Evolutionary conservation across 1,140 invertebrate species (phyloP).

Genomic region (Trichomalopsis sarcophagae): DNA sequence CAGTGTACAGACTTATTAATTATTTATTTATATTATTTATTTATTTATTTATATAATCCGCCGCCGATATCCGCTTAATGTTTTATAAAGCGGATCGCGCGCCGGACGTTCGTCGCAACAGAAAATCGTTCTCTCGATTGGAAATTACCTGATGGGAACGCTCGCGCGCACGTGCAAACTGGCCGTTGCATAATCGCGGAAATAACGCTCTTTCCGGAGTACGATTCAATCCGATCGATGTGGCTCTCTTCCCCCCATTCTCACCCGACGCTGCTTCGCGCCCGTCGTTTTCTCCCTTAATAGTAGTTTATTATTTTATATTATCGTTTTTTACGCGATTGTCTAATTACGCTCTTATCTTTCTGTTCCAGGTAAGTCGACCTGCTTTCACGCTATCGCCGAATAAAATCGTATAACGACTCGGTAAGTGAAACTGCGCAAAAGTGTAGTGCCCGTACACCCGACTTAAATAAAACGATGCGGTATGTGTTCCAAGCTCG

Average conservation of each 20-base stretch:
- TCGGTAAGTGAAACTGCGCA: neutral
- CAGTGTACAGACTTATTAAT: neutral
- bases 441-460: no score
- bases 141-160: slow-evolving; percentile 41
- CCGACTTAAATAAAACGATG: no score
- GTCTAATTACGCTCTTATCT: neutral
- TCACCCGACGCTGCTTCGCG: neutral
- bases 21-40: slow-evolving; percentile 25
- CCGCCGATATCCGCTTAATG: slow-evolving; percentile 1
- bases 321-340: neutral
- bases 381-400: neutral
- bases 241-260: neutral
- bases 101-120: slow-evolving; percentile 14
- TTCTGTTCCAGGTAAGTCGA: slow-evolving; percentile 28
- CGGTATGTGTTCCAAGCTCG: no score
- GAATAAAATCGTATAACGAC: neutral
- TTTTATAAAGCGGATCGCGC: slow-evolving; percentile 35
- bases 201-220: slow-evolving; percentile 49
- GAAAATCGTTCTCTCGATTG: slow-evolving; percentile 48
- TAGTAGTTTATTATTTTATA: neutral
- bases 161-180: neutral
- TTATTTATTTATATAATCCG: slow-evolving; percentile 42
- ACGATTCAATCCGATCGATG: slow-evolving; percentile 33
- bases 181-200: slow-evolving; percentile 49
- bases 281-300: neutral